Conservation (phyloP, 2,888 invertebrate genomes). For the Tenthredo amoena region DNA sequence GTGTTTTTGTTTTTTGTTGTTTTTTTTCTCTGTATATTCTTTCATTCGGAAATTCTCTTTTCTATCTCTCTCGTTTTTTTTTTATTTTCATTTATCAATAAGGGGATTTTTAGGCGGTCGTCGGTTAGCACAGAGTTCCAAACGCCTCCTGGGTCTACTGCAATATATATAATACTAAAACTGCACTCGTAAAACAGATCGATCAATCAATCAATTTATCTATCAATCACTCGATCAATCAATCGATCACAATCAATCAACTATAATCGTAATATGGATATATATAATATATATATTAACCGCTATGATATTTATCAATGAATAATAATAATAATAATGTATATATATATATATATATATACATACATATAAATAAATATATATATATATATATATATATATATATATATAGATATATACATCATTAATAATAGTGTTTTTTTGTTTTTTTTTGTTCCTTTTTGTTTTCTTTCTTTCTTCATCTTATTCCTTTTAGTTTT, state of each 20-base stretch:
- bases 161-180: constrained; percentile 61
- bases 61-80: constrained; percentile 23
- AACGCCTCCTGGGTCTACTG: constrained; percentile 78
- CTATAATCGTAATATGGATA: constrained; percentile 1
- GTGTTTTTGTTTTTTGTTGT: too few relatives aligned
- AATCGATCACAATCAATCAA: constrained; percentile 5
- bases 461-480: neutral
- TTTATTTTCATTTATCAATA: neutral
- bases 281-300: neutral
- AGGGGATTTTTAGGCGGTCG: constrained; percentile 59
- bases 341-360: constrained; percentile 54
- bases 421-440: constrained; percentile 71
- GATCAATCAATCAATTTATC: neutral
- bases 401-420: constrained; percentile 61
- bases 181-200: neutral
- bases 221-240: neutral
- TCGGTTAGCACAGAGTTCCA: constrained; percentile 78
- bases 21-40: too few relatives aligned
- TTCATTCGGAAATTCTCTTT: neutral
- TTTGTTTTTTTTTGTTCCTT: constrained; percentile 37
- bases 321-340: neutral
- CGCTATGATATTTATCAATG: neutral
- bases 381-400: too few relatives aligned
- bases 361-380: constrained; percentile 59
- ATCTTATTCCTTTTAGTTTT: too few relatives aligned